Percentiles rank a stretch among this genome's conserved stretches.
These are phyloP conservation scores for Candidula unifasciata DNA, from an alignment of 2,888 invertebrate genomes.

Conservation along the genomic window DNA sequence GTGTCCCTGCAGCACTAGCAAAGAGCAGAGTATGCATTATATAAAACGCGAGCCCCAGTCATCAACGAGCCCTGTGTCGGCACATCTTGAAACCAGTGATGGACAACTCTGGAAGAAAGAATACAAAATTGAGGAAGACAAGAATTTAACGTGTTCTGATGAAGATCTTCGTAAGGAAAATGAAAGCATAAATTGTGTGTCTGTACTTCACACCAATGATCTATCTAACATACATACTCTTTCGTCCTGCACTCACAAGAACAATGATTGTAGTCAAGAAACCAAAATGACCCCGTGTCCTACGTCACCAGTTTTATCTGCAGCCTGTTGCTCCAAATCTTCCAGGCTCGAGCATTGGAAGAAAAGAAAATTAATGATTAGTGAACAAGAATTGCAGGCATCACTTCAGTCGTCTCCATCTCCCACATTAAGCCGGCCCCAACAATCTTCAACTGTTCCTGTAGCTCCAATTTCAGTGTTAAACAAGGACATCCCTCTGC, in stretches of 20 bases:
- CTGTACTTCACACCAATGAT: not conserved
- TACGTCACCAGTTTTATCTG: not conserved
- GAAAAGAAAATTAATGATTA: constrained; percentile 25
- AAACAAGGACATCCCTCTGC: not conserved
- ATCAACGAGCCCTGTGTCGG: not conserved
- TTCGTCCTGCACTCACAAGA: not conserved
- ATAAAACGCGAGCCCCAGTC: not conserved
- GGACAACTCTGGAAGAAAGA: not conserved
- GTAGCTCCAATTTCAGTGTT: no score
- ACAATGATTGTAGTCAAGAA: not conserved
- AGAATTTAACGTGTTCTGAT: not conserved
- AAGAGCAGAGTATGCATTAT: no score
- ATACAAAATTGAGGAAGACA: not conserved
- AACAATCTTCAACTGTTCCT: not conserved
- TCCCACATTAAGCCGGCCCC: not conserved
- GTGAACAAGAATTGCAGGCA: not conserved
- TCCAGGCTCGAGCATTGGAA: constrained; percentile 28
- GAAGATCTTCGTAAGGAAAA: not conserved
- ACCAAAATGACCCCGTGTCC: not conserved
- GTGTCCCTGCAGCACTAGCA: not conserved
- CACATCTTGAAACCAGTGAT: not conserved
- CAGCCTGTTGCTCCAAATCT: not conserved
- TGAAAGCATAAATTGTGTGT: not conserved
- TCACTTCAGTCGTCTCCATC: not conserved
- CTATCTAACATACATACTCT: not conserved